phyloP scores from a whole-genome alignment of 2,113 vertebrate species.

The Perca schrenkii region DNA sequence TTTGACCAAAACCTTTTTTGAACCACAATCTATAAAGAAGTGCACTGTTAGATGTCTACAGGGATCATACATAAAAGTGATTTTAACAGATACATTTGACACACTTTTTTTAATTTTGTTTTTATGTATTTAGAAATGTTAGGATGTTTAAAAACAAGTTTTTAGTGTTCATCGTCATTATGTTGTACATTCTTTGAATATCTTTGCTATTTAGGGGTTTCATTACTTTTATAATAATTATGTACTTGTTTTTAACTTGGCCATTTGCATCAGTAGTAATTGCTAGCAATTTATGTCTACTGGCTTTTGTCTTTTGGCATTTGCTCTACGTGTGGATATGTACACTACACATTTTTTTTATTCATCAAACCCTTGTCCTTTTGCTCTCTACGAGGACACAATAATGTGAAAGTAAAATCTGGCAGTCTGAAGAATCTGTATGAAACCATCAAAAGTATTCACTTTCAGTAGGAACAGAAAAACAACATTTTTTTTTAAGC shows the following conservation, averaged over 20 bases:
- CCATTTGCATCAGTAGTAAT: conserved; percentile 51
- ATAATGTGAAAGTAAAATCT: background rate
- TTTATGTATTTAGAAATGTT: conserved; percentile 16
- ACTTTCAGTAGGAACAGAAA: conserved; percentile 1
- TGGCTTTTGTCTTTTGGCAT: conserved; percentile 47
- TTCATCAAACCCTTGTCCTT: background rate
- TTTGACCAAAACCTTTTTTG: background rate
- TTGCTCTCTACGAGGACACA: background rate
- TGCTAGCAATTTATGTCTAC: conserved; percentile 43
- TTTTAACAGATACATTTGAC: conserved; percentile 44
- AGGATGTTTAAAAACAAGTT: conserved; percentile 39
- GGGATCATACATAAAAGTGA: conserved; percentile 24
- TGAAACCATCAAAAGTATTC: conserved; percentile 33
- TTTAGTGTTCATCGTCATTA: conserved; percentile 26
- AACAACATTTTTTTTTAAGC: background rate
- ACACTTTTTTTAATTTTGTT: conserved; percentile 21
- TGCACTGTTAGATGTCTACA: conserved; percentile 24
- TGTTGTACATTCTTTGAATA: conserved; percentile 57
- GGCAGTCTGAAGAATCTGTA: background rate
- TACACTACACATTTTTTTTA: conserved; percentile 41
- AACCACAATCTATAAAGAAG: background rate
- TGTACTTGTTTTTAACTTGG: conserved; percentile 44
- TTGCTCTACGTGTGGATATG: conserved; percentile 25
- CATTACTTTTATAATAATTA: conserved; percentile 36
- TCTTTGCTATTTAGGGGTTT: conserved; percentile 30